Evolutionary conservation across 2,113 vertebrate genomes (phyloP), one percentile per base, ranked within the genome.

Genomic region (Montifringilla adamsi): DNA sequence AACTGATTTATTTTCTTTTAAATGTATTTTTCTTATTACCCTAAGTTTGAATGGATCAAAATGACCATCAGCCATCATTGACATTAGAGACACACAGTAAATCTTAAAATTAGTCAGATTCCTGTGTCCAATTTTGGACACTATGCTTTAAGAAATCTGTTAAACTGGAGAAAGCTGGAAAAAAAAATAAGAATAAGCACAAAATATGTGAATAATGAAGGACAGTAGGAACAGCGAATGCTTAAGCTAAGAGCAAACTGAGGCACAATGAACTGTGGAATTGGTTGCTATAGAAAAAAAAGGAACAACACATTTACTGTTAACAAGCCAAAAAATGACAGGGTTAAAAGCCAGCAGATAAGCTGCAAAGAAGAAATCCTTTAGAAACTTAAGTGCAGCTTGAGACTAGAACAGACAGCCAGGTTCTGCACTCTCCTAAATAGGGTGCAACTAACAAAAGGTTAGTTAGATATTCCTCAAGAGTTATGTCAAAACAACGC

Each of bases 401-500:
- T 3, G 3, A 67, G 52, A 82, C 39, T 49, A 11, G 56, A 84
- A 63, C 28, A 80, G 31, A 14, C 3, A 3, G 52, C 50, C 60
- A 64, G 11, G 43, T 15, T 56, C 44, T 46, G 21, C 23, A 83
- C n/a, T 49, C 53, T 76, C 41, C 64, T 62, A 37, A 92, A 53
- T 31, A 70, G 50, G 4, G 43, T 20, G 12, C 3, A 21, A 6
- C 9, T 73, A 77, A 66, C 24, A 60, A 26, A 39, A 74, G 27
- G 21, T 75, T 33, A 67, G 50, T 8, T 15, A 53, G 23, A 35
- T 7, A 27, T 53, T 35, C 33, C 33, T 35, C 43, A 63, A 30
- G 31, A 59, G 53, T 59, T 30, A 13, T 0, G 3, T 50, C 63
- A 76, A 41, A 69, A 50, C 0, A 0, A 63, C 67, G 39, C 56